phyloP scores from a whole-genome alignment of 2,797 vertebrate genomes.

The Hipposideros larvatus region DNA sequence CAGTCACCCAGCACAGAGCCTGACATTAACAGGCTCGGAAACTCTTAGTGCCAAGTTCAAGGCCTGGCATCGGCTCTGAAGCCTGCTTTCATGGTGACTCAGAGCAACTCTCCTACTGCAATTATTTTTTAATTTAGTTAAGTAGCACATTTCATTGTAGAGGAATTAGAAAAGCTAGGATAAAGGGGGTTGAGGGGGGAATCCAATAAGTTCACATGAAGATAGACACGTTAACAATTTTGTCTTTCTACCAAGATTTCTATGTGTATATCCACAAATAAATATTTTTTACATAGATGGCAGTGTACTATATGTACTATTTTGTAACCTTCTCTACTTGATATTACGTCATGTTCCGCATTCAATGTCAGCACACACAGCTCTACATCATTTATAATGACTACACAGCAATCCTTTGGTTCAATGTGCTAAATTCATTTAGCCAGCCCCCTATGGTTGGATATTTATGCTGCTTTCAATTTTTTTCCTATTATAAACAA shows the following conservation, averaged over 20 bases:
- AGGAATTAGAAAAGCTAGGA: slow-evolving; percentile 1
- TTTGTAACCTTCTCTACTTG: slow-evolving; percentile 45
- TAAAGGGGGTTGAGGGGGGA: neutral
- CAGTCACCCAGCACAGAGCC: neutral
- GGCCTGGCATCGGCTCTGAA: neutral
- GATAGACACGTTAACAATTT: neutral
- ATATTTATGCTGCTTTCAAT: slow-evolving; percentile 64
- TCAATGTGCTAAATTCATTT: slow-evolving; percentile 68
- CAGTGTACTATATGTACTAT: neutral
- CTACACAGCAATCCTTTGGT: slow-evolving; percentile 55
- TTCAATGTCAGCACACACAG: slow-evolving; percentile 52
- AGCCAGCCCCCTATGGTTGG: slow-evolving; percentile 44
- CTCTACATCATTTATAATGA: slow-evolving; percentile 62
- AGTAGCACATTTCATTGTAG: neutral
- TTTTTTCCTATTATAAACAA: slow-evolving; percentile 57
- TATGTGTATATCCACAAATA: neutral
- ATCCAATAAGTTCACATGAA: neutral
- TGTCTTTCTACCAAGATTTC: neutral
- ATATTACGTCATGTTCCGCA: neutral
- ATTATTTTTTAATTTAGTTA: neutral
- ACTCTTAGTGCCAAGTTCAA: neutral
- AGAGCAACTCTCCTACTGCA: neutral
- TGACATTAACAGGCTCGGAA: neutral
- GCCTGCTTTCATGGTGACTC: neutral
- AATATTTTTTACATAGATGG: slow-evolving; percentile 12